Conservation (phyloP, 2,888 invertebrate species). For the Bhutanitis thaidina region DNA sequence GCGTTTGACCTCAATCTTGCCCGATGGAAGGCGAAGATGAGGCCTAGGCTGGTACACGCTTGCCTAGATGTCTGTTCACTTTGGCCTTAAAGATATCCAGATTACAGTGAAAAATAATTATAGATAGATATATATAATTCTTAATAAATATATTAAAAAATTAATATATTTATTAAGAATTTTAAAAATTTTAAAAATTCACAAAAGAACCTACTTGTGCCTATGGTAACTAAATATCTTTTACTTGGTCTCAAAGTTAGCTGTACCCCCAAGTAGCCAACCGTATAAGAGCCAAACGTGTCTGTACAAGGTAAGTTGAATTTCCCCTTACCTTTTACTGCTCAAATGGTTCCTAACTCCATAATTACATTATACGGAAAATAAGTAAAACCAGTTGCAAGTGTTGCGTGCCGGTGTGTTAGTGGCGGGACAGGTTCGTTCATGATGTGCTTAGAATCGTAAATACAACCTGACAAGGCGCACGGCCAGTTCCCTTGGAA, state of each 20-base stretch:
- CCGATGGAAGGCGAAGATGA: too few species aligned
- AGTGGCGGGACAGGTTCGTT: slow-evolving; percentile 35
- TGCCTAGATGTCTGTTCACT: too few species aligned
- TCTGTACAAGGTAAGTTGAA: slow-evolving; percentile 27
- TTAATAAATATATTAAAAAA: too few species aligned
- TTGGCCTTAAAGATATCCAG: too few species aligned
- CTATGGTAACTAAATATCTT: neutral
- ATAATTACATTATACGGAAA: slow-evolving; percentile 54
- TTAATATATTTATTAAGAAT: too few species aligned
- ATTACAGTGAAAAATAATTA: too few species aligned
- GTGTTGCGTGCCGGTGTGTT: slow-evolving; percentile 31
- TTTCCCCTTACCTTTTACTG: slow-evolving; percentile 27
- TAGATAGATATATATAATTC: too few species aligned
- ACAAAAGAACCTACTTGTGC: too few species aligned
- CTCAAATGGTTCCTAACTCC: slow-evolving; percentile 35
- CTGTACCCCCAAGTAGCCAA: slow-evolving; percentile 8
- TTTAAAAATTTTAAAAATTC: too few species aligned
- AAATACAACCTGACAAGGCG: slow-evolving; percentile 27
- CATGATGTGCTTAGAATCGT: slow-evolving; percentile 35
- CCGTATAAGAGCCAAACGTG: slow-evolving; percentile 16
- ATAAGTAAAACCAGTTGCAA: slow-evolving; percentile 48
- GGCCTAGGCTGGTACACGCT: too few species aligned
- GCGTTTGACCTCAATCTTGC: too few species aligned
- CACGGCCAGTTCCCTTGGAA: slow-evolving; percentile 37
- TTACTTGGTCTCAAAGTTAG: neutral